Percentiles rank a stretch among this genome's conserved stretches.
Conservation (phyloP, 1,140 invertebrate species). For the Asobara japonica region DNA sequence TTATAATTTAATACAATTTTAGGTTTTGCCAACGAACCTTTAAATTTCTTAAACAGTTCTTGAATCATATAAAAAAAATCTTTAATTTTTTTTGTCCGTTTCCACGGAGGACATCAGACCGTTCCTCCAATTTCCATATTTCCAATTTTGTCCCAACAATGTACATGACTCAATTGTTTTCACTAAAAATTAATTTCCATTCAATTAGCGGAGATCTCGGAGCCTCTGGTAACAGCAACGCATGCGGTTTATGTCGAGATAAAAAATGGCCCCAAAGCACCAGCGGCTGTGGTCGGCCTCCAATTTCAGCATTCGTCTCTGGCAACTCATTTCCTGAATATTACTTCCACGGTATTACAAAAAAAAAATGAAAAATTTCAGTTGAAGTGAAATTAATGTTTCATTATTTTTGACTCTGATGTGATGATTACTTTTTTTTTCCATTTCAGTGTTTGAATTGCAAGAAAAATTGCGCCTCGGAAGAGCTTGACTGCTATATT, state of each 20-base stretch:
- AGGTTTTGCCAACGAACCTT: too few relatives aligned
- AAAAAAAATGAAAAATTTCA: neutral
- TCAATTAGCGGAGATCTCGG: constrained; percentile 58
- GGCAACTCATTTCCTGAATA: constrained; percentile 84
- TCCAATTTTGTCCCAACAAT: neutral
- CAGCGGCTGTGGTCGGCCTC: constrained; percentile 89
- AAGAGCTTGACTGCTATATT: constrained; percentile 90
- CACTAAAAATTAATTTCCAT: constrained; percentile 29
- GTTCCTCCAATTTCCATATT: neutral
- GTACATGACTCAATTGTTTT: neutral
- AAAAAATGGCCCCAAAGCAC: constrained; percentile 79
- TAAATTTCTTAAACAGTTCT: too few relatives aligned
- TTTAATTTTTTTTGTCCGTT: neutral
- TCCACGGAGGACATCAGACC: neutral
- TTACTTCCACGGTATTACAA: constrained; percentile 79
- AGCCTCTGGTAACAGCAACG: constrained; percentile 85
- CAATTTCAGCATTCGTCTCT: constrained; percentile 85
- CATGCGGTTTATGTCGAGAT: constrained; percentile 90
- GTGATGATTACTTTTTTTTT: neutral
- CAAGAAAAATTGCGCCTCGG: constrained; percentile 85
- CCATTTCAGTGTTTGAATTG: constrained; percentile 78
- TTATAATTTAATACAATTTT: too few relatives aligned
- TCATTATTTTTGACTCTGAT: neutral
- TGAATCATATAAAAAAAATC: too few relatives aligned
- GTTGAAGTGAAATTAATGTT: neutral